Evolutionary conservation across 1,140 invertebrate species (phyloP).

Genomic region (Andrena cerasifolii): DNA sequence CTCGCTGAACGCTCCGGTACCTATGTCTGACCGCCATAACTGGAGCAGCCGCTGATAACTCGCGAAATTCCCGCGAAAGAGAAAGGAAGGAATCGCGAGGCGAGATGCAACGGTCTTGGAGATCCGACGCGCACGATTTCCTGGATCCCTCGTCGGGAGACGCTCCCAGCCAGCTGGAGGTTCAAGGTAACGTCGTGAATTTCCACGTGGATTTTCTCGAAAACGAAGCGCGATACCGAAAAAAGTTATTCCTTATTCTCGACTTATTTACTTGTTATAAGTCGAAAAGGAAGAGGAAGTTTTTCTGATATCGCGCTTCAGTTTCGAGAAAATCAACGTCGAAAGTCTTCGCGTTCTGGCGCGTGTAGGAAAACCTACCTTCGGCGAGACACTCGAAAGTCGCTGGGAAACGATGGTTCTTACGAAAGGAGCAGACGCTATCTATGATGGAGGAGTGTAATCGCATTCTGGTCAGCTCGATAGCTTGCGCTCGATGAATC

Average conservation of each 20-base stretch:
- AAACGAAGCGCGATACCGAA: too few species aligned
- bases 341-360: too few species aligned
- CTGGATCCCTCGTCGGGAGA: neutral
- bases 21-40: conserved; percentile 60
- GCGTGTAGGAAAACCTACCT: too few species aligned
- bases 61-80: conserved; percentile 62
- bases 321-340: too few species aligned
- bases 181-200: neutral
- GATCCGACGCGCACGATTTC: neutral
- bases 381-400: too few species aligned
- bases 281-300: too few species aligned
- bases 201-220: too few species aligned
- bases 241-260: too few species aligned
- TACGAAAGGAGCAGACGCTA: neutral
- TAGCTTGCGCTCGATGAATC: conserved; percentile 36
- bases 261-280: too few species aligned
- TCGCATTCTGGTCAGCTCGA: conserved; percentile 31
- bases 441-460: conserved; percentile 19
- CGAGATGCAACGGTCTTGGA: neutral
- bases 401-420: too few species aligned
- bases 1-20: conserved; percentile 29
- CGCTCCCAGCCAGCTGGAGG: too few species aligned
- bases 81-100: conserved; percentile 49
- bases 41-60: conserved; percentile 70
- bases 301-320: too few species aligned